These are phyloP conservation scores for Charadrius vociferus DNA, from an alignment of 2,113 vertebrate genomes.

Conservation along the genomic window DNA sequence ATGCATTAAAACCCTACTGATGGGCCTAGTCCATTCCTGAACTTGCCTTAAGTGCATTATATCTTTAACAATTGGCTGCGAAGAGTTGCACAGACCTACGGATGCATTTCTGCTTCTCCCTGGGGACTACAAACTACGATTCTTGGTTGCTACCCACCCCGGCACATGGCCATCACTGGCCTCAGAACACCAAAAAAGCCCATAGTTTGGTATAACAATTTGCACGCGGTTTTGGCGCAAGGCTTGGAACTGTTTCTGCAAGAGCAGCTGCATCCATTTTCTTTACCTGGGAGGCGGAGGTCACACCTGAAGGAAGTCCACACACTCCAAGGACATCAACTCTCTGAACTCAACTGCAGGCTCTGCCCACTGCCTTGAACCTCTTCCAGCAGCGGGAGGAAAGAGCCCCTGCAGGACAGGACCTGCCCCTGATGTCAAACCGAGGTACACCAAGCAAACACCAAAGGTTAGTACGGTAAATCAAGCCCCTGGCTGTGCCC, in stretches of 20 bases:
- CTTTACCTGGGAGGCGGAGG: neutral
- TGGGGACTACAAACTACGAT: neutral
- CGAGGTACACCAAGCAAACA: neutral
- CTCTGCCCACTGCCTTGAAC: neutral
- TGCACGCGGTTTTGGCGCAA: accelerated
- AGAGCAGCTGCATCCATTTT: neutral
- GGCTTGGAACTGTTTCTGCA: neutral
- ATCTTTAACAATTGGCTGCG: neutral
- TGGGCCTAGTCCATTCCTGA: neutral
- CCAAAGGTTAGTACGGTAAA: neutral
- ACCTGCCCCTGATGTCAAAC: neutral
- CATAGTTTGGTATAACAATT: neutral
- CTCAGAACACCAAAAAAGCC: neutral
- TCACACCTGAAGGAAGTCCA: neutral
- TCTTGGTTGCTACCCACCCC: neutral
- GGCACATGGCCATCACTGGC: accelerated
- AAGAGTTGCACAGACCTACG: neutral
- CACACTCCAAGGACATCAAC: neutral
- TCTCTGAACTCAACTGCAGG: neutral
- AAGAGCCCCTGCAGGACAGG: neutral
- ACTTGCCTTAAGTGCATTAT: neutral
- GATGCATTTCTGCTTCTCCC: neutral
- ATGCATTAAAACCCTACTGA: neutral
- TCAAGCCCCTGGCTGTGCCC: neutral
- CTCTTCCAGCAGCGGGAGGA: neutral